These are phyloP conservation scores for Perca fluviatilis DNA, from an alignment of 2,113 vertebrate genomes.

Conservation along the genomic window DNA sequence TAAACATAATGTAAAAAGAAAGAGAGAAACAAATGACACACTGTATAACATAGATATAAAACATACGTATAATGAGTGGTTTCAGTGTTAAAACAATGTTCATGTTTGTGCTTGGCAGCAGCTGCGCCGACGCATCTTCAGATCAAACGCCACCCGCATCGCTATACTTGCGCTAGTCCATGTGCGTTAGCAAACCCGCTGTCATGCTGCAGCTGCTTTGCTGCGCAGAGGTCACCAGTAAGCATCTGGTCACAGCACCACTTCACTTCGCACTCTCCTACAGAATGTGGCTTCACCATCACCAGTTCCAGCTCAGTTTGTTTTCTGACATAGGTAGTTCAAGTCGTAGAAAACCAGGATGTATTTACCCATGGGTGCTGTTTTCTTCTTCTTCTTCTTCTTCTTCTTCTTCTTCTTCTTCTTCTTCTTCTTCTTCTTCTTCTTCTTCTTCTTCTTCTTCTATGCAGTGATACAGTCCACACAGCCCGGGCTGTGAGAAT, in stretches of 20 bases:
- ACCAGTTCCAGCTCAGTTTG: neutral
- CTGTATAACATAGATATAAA: too few relatives aligned
- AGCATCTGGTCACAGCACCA: constrained; percentile 24
- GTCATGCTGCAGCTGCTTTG: constrained; percentile 68
- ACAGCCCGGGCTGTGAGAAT: constrained; percentile 53
- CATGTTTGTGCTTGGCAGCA: constrained; percentile 29
- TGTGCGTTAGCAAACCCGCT: too few relatives aligned
- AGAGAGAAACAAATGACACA: neutral
- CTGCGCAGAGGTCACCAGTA: constrained; percentile 54
- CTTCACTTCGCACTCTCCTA: constrained; percentile 1
- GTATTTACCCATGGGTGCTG: neutral
- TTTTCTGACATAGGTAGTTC: neutral
- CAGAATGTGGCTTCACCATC: neutral
- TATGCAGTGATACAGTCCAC: constrained; percentile 56
- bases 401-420: too few relatives aligned
- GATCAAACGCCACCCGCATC: too few relatives aligned
- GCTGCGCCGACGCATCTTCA: too few relatives aligned
- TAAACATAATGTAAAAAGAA: neutral
- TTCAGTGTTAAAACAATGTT: neutral
- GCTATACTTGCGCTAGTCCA: too few relatives aligned
- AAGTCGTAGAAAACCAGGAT: neutral
- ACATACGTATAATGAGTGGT: neutral
- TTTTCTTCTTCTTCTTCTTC: neutral
- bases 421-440: too few relatives aligned
- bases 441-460: neutral